Evolutionary conservation across 2,888 invertebrate species (phyloP).

Genomic region (Drosophila neonasuta): DNA sequence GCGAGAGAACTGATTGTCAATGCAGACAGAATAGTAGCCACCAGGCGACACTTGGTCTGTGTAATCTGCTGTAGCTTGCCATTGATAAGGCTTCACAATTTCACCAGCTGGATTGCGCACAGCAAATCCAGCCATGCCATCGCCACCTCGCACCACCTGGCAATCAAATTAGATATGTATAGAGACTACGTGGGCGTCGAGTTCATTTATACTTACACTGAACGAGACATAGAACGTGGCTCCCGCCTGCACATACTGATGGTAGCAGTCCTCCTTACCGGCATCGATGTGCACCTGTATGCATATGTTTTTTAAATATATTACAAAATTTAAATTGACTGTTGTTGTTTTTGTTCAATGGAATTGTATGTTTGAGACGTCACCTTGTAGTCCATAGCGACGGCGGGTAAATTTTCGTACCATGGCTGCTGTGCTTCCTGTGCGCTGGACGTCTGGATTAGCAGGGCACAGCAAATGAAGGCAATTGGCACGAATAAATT

Average conservation of each 20-base stretch:
- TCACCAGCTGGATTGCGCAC: constrained; percentile 92
- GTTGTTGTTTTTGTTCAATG: constrained; percentile 15
- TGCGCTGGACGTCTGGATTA: constrained; percentile 55
- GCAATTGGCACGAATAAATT: constrained; percentile 52
- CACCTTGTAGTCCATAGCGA: constrained; percentile 96
- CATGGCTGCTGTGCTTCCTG: constrained; percentile 86
- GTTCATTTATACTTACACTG: constrained; percentile 86
- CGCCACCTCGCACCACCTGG: constrained; percentile 95
- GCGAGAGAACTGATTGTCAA: constrained; percentile 95
- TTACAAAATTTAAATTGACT: not conserved
- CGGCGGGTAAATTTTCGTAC: constrained; percentile 94
- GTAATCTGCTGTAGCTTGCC: constrained; percentile 94
- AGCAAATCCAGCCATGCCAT: constrained; percentile 96
- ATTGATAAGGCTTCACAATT: constrained; percentile 94
- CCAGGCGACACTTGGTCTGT: constrained; percentile 91
- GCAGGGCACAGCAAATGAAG: constrained; percentile 45
- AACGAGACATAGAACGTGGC: constrained; percentile 97
- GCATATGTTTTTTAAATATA: constrained; percentile 1
- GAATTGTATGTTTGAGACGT: constrained; percentile 1
- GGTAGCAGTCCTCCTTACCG: constrained; percentile 97
- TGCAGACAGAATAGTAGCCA: constrained; percentile 94
- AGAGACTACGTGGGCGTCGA: constrained; percentile 4
- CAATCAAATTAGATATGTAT: not conserved
- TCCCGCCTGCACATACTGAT: constrained; percentile 94
- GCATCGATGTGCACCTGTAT: constrained; percentile 90